These are phyloP conservation scores for Patella depressa DNA, from an alignment of 2,888 invertebrate species.

Conservation along the genomic window DNA sequence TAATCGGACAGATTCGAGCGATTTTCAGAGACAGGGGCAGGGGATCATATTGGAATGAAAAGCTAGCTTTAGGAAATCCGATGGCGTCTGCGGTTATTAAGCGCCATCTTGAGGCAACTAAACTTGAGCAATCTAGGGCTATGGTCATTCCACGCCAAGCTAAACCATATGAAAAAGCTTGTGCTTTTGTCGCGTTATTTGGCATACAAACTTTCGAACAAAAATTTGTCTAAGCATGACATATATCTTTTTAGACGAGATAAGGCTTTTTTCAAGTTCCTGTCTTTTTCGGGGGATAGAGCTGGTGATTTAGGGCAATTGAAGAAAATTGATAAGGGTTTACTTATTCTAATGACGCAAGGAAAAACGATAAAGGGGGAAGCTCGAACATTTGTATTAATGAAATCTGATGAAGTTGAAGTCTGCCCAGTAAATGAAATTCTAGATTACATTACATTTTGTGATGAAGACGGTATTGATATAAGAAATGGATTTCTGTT, in stretches of 20 bases:
- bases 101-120: neutral
- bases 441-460: neutral
- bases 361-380: neutral
- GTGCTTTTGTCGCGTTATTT: conserved; percentile 3
- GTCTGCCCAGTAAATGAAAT: neutral
- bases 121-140: neutral
- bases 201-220: neutral
- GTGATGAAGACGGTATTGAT: neutral
- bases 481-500: neutral
- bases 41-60: conserved; percentile 6
- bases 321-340: conserved; percentile 1
- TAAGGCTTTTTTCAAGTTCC: conserved; percentile 21
- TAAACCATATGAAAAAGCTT: neutral
- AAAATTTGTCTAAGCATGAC: neutral
- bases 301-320: conserved; percentile 23
- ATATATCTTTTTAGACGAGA: conserved; percentile 23
- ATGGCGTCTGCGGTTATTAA: neutral
- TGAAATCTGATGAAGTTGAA: neutral
- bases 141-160: neutral
- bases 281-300: conserved; percentile 14
- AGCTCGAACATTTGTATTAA: neutral
- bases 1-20: neutral
- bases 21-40: neutral
- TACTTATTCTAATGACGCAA: neutral
- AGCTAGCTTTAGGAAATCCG: conserved; percentile 1